Percentiles rank a stretch among this genome's conserved stretches.
Conservation (phyloP, 2,888 invertebrate species). For the Brassicogethes aeneus region DNA sequence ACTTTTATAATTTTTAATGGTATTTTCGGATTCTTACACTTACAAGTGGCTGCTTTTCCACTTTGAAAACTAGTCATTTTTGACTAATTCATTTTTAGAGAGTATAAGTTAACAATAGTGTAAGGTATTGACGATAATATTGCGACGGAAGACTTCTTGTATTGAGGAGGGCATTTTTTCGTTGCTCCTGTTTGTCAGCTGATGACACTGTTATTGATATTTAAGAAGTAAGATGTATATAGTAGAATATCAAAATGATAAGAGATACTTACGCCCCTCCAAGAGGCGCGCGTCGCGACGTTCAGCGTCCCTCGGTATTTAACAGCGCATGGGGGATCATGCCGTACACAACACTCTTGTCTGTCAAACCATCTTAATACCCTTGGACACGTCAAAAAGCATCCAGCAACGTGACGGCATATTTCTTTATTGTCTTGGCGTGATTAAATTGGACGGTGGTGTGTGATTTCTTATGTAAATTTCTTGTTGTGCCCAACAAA, state of each 20-base stretch:
- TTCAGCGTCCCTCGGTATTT: constrained; percentile 35
- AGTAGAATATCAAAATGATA: constrained; percentile 31
- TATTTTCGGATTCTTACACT: too few relatives aligned
- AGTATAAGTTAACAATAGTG: too few relatives aligned
- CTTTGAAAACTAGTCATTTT: too few relatives aligned
- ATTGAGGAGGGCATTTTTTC: too few relatives aligned
- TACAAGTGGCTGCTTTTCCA: too few relatives aligned
- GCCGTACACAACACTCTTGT: constrained; percentile 33
- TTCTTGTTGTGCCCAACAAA: constrained; percentile 11
- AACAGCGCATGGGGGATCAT: constrained; percentile 32
- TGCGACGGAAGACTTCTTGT: too few relatives aligned
- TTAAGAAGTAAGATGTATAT: constrained; percentile 23
- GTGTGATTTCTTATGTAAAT: constrained; percentile 1
- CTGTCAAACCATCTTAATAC: constrained; percentile 12
- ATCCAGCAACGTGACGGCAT: too few relatives aligned
- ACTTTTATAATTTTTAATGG: too few relatives aligned
- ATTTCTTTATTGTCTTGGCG: too few relatives aligned
- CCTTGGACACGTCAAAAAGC: not conserved
- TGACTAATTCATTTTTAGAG: too few relatives aligned
- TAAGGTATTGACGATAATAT: too few relatives aligned
- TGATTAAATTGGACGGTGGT: too few relatives aligned
- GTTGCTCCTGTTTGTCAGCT: constrained; percentile 14
- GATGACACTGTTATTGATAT: constrained; percentile 23
- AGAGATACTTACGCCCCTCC: constrained; percentile 36
- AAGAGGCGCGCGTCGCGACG: constrained; percentile 36